Base-by-base conservation (phyloP, 2,797 vertebrate species). In the Garrulus glandarius region DNA sequence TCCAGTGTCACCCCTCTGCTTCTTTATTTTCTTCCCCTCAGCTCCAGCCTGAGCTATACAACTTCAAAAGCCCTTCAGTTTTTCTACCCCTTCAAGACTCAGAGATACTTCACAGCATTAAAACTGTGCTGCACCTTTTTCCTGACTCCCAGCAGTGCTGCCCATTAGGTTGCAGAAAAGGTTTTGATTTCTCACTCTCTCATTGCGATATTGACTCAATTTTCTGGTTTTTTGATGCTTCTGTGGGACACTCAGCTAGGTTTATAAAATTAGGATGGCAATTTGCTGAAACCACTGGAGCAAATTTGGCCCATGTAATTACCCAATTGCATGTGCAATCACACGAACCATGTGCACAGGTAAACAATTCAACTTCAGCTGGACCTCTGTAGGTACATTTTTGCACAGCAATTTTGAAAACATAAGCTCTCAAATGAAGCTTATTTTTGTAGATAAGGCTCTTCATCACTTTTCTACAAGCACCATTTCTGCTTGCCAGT, bases 351-450 rank as follows among this genome's bases (percentile, higher is more conserved):
- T 21, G 41, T 64, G 49, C 56, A 64, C 70, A 87, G 77, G 83
- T 90, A 89, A 95, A 91, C 43, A 67, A 93, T 80, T 80, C 93
- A 67, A 22, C 76, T 68, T 91, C 83, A 90, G 82, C 61, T 72
- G 32, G 34, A 79, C 81, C 60, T 82, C 71, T 47, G 24, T 19
- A 63, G 49, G 70, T 56, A n/a, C 49, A 44, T 77, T 95, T 95
- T 61, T 74, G 60, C 41, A 77, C 60, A 87, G 56, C 21, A 87
- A 89, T 95, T 96, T 92, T 69, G 61, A 69, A 91, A 89, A 81
- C 59, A 52, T 56, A 78, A 87, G 75, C 75, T 84, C 88, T 82
- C 59, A 91, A 89, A 87, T 68, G 19, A 93, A 84, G 49, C 57
- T 67, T 91, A 53, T 94, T 95, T 94, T 81, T 92, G 56, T 24